Evolutionary conservation across 2,888 invertebrate species (phyloP).

Genomic region (Napeogenes sylphis): DNA sequence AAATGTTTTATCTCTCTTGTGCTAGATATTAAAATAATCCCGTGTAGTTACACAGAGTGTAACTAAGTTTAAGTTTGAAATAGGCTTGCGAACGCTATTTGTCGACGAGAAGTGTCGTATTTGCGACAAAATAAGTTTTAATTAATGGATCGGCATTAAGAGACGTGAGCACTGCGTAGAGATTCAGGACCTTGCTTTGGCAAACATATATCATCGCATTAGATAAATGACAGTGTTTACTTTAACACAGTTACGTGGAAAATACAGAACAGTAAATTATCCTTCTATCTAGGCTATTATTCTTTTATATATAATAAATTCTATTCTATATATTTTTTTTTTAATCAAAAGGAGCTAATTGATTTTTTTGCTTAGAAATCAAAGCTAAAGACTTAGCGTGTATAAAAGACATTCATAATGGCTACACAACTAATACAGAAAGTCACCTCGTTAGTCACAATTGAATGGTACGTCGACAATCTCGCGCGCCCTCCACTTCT

Average conservation of each 20-base stretch:
- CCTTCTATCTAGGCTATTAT: background rate
- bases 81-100: constrained; percentile 53
- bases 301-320: too few species aligned
- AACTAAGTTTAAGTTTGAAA: constrained; percentile 53
- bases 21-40: constrained; percentile 22
- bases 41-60: constrained; percentile 25
- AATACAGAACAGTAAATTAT: background rate
- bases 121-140: constrained; percentile 74
- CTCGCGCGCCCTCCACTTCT: constrained; percentile 71
- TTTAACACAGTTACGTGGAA: constrained; percentile 14
- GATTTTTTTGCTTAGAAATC: background rate
- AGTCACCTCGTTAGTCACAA: constrained; percentile 75
- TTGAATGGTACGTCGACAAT: constrained; percentile 73
- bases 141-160: constrained; percentile 76
- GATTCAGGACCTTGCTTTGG: constrained; percentile 48
- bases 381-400: constrained; percentile 33
- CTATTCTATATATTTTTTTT: background rate
- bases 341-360: background rate
- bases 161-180: constrained; percentile 56
- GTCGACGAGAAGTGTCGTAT: constrained; percentile 54
- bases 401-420: constrained; percentile 67
- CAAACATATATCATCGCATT: constrained; percentile 27
- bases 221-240: constrained; percentile 26
- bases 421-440: constrained; percentile 73
- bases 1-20: constrained; percentile 14